Conservation (phyloP, 1,140 invertebrate genomes). For the Gerris buenoi region DNA sequence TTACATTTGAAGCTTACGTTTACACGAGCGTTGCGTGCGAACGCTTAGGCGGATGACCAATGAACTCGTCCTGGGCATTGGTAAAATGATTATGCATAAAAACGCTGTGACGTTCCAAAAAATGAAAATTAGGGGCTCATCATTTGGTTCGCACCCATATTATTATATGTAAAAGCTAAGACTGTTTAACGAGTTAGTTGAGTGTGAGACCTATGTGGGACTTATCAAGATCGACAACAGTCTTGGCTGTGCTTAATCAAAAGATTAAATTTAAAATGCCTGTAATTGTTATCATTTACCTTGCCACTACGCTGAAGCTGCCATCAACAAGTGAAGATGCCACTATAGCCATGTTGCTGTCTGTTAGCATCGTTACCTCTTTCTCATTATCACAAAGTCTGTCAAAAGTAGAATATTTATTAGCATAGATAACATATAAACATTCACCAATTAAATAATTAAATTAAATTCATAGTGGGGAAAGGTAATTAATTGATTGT, state of each 20-base stretch:
- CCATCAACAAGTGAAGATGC: background rate
- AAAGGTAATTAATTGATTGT: too few relatives aligned
- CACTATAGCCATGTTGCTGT: background rate
- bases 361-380: background rate
- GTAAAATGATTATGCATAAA: too few relatives aligned
- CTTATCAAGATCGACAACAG: background rate
- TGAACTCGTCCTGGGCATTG: too few relatives aligned
- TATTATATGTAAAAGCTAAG: background rate
- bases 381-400: background rate
- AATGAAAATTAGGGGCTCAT: background rate
- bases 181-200: background rate
- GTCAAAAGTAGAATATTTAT: background rate
- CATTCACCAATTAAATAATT: too few relatives aligned
- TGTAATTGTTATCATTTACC: background rate
- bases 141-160: background rate
- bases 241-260: background rate
- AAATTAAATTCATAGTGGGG: too few relatives aligned
- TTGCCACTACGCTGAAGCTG: background rate
- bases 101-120: too few relatives aligned
- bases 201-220: background rate
- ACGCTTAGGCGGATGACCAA: too few relatives aligned
- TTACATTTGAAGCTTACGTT: too few relatives aligned
- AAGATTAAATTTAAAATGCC: too few relatives aligned
- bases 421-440: too few relatives aligned
- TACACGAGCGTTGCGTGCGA: too few relatives aligned